Percentiles rank a stretch among this genome's conserved stretches.
Evolutionary conservation across 2,888 invertebrate species (phyloP).

Genomic region (Zaprionus bogoriensis): DNA sequence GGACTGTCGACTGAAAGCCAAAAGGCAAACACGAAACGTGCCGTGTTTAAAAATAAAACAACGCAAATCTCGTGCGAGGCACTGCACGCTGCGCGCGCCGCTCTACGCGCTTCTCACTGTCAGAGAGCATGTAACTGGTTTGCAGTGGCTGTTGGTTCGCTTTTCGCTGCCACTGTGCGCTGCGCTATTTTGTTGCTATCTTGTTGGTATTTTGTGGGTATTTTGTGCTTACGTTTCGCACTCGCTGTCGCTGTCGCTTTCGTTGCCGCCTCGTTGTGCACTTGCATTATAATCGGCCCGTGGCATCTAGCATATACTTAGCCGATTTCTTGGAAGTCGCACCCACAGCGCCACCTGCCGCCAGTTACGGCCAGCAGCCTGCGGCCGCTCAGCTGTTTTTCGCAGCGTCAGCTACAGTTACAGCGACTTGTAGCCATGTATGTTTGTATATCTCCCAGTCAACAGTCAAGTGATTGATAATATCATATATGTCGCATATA

Average conservation of each 20-base stretch:
- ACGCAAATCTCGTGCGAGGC: conserved; percentile 65
- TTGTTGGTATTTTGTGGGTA: conserved; percentile 21
- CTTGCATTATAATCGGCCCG: conserved; percentile 6
- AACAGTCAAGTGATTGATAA: background rate
- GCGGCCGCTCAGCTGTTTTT: conserved; percentile 39
- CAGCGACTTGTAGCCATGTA: too few species aligned
- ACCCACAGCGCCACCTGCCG: conserved; percentile 31
- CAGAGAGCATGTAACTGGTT: conserved; percentile 73
- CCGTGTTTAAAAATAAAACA: conserved; percentile 66
- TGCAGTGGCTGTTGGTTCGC: conserved; percentile 40
- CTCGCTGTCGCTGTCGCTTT: conserved; percentile 20
- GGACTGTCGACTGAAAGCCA: conserved; percentile 29
- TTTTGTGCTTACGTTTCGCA: conserved; percentile 34
- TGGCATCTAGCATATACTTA: background rate
- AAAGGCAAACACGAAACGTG: conserved; percentile 68
- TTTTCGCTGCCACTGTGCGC: conserved; percentile 8
- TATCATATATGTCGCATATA: too few species aligned
- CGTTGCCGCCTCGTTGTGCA: conserved; percentile 11
- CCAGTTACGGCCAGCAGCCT: too few species aligned
- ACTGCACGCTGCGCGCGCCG: conserved; percentile 37
- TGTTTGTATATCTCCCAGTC: too few species aligned
- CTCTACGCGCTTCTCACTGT: conserved; percentile 52
- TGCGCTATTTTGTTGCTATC: background rate
- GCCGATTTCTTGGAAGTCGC: conserved; percentile 29
- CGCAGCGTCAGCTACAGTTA: conserved; percentile 14